These are phyloP conservation scores for Malacosoma neustria DNA, from an alignment of 2,888 invertebrate species.

Conservation along the genomic window DNA sequence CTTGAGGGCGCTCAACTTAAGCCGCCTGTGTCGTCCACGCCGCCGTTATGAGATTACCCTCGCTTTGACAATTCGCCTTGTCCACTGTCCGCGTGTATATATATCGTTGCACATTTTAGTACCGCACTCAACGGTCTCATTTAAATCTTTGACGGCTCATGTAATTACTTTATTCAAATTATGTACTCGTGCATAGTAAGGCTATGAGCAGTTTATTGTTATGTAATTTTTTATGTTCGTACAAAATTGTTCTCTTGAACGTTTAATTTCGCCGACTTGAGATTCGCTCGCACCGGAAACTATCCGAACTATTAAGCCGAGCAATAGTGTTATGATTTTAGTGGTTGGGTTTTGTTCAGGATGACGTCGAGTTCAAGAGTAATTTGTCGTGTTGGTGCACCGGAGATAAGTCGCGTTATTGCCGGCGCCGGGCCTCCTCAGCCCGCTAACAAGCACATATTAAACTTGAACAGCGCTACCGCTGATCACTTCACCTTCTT, in stretches of 20 bases:
- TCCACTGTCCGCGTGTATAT: conserved; percentile 37
- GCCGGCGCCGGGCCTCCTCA: conserved; percentile 43
- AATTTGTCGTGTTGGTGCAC: conserved; percentile 48
- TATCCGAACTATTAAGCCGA: too few species aligned
- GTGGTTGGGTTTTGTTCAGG: not conserved
- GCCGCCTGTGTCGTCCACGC: conserved; percentile 49
- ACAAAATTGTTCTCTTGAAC: too few species aligned
- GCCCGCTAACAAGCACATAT: conserved; percentile 68
- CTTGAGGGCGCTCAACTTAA: conserved; percentile 53
- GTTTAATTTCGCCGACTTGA: too few species aligned
- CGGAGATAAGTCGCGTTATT: conserved; percentile 68
- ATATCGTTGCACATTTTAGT: conserved; percentile 43
- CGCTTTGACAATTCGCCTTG: conserved; percentile 54
- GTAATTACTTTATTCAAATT: too few species aligned
- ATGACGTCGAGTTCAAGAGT: conserved; percentile 17
- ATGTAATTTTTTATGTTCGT: too few species aligned
- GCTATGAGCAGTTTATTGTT: too few species aligned
- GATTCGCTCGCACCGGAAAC: too few species aligned
- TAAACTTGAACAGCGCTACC: conserved; percentile 70
- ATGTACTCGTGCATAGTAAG: too few species aligned
- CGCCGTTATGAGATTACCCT: conserved; percentile 67
- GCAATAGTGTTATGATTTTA: too few species aligned
- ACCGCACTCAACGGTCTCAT: conserved; percentile 17
- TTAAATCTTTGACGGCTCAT: too few species aligned
- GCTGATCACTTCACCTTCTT: conserved; percentile 72